These are phyloP conservation scores for Notiomystis cincta DNA, from an alignment of 2,113 vertebrate genomes.

Conservation along the genomic window DNA sequence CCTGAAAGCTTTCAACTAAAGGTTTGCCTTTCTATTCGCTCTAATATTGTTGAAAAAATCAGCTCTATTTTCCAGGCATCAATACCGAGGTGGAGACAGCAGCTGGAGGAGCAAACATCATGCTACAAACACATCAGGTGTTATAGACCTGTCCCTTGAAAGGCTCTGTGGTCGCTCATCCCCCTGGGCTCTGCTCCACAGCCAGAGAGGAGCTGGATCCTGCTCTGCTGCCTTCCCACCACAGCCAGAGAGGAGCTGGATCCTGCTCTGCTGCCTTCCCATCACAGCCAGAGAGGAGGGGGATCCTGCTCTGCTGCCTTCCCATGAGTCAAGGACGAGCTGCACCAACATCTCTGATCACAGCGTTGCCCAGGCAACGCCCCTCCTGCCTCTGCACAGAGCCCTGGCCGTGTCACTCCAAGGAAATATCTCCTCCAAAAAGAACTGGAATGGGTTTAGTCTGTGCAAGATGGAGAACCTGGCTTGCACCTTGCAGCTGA, in stretches of 20 bases:
- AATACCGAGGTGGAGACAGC: not conserved
- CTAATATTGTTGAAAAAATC: not conserved
- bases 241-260: not conserved
- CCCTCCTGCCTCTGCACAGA: not conserved
- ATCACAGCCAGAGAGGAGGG: no score
- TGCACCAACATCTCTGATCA: not conserved
- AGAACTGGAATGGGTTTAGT: not conserved
- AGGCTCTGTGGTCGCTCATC: not conserved
- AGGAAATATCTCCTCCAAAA: not conserved
- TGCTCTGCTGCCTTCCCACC: not conserved
- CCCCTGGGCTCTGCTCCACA: accelerated
- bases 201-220: not conserved
- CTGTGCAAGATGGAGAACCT: not conserved
- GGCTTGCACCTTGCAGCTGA: accelerated
- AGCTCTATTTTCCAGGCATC: not conserved
- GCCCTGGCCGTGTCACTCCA: accelerated
- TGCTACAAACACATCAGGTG: accelerated
- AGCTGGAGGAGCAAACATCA: not conserved
- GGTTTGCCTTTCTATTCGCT: not conserved
- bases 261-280: not conserved
- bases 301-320: not conserved
- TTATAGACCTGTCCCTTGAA: accelerated
- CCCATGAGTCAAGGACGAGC: not conserved
- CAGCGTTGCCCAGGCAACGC: not conserved
- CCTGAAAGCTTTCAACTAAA: not conserved